phyloP scores from a whole-genome alignment of 2,888 invertebrate genomes.

The Thysanoteuthis rhombus region DNA sequence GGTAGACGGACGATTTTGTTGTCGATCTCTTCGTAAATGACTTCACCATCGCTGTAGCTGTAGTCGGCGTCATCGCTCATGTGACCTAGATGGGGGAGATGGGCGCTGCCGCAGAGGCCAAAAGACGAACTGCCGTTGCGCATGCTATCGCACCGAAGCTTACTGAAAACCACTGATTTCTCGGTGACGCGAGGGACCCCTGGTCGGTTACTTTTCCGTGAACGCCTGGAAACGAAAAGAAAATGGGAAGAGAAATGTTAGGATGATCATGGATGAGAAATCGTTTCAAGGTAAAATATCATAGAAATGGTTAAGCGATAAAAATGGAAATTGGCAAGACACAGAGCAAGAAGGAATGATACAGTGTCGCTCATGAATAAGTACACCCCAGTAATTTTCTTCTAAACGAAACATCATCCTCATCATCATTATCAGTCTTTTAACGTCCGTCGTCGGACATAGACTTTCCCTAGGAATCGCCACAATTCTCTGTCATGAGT shows the following conservation, averaged over 20 bases:
- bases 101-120: neutral
- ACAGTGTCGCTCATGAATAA: no score
- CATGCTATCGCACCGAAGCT: slow-evolving; percentile 24
- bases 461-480: no score
- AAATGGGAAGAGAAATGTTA: neutral
- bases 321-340: no score
- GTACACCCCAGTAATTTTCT: no score
- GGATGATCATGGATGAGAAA: neutral
- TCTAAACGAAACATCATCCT: no score
- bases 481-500: no score
- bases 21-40: slow-evolving; percentile 27
- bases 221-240: neutral
- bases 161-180: slow-evolving; percentile 1
- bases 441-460: no score
- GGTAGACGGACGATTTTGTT: slow-evolving; percentile 18
- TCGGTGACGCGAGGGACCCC: slow-evolving; percentile 16
- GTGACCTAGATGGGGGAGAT: neutral
- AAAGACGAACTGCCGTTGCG: neutral
- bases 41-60: slow-evolving; percentile 21
- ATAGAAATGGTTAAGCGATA: no score
- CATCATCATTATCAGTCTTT: no score
- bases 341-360: no score
- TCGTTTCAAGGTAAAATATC: no score
- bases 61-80: neutral
- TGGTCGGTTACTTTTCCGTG: neutral